phyloP scores from a whole-genome alignment of 35 echinoderm and acorn worm species.

The Eucidaris tribuloides region DNA sequence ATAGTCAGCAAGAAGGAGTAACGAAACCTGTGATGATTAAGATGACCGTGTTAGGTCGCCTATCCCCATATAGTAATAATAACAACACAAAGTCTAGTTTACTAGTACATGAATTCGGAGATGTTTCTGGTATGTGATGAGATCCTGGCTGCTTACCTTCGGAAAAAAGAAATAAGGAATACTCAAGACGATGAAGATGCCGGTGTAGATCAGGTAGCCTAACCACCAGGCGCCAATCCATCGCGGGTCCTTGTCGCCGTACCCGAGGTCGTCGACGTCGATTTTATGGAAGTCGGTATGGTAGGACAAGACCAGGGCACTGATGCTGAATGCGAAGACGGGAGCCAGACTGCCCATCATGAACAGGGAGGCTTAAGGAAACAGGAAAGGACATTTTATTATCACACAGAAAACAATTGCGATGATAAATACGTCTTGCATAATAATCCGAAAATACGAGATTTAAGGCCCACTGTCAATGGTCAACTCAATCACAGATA shows the following conservation, averaged over 20 bases:
- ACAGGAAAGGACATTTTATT: too few relatives aligned
- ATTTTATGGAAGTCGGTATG: background rate
- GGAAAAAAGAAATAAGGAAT: constrained; percentile 89
- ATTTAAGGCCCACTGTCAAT: too few relatives aligned
- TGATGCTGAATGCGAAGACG: background rate
- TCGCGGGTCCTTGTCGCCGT: constrained; percentile 12
- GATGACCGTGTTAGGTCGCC: background rate
- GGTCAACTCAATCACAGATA: too few relatives aligned
- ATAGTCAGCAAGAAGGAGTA: background rate
- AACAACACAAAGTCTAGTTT: background rate
- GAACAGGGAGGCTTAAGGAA: background rate
- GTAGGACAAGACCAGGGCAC: background rate
- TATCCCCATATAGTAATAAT: background rate
- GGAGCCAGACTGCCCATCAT: constrained; percentile 5
- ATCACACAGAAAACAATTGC: too few relatives aligned
- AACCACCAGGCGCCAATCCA: constrained; percentile 95
- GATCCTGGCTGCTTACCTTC: constrained; percentile 24
- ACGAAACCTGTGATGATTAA: background rate
- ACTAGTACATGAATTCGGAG: background rate
- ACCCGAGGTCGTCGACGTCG: constrained; percentile 13
- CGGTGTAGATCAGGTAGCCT: constrained; percentile 64
- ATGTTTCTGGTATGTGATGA: background rate
- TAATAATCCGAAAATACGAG: too few relatives aligned
- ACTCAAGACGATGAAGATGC: constrained; percentile 37
- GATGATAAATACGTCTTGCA: too few relatives aligned